Conservation (phyloP, 1,140 invertebrate species). For the Watersipora subatra region DNA sequence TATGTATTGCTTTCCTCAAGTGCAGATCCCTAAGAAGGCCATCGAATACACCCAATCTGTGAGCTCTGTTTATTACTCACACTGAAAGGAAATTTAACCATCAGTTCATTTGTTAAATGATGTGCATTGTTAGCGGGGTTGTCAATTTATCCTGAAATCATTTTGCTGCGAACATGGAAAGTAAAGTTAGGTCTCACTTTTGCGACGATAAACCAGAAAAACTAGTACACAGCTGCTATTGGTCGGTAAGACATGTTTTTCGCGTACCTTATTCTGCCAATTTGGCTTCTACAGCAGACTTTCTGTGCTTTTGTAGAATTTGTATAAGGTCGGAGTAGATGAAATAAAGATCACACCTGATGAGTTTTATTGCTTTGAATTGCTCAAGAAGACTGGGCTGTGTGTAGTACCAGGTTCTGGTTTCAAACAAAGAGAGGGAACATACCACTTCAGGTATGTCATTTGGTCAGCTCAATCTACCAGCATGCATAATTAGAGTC, state of each 20-base stretch:
- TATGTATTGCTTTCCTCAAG: slow-evolving; percentile 84
- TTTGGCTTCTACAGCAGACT: not conserved
- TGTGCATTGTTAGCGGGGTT: not conserved
- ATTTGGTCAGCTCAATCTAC: too few relatives aligned
- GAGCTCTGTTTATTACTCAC: too few relatives aligned
- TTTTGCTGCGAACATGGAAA: not conserved
- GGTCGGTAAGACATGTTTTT: not conserved
- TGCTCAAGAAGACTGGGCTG: slow-evolving; percentile 79
- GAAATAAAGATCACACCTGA: slow-evolving; percentile 67
- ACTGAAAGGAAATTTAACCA: too few relatives aligned
- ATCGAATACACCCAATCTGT: slow-evolving; percentile 41
- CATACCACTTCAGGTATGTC: slow-evolving; percentile 85
- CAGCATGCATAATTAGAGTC: too few relatives aligned
- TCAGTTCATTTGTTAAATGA: not conserved
- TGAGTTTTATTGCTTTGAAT: slow-evolving; percentile 80
- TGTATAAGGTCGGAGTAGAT: slow-evolving; percentile 19
- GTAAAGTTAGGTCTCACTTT: not conserved
- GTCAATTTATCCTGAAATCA: too few relatives aligned
- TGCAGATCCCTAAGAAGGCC: slow-evolving; percentile 40
- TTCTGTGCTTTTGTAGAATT: slow-evolving; percentile 3
- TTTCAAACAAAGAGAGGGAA: slow-evolving; percentile 83
- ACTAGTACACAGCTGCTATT: not conserved
- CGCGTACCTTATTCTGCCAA: not conserved
- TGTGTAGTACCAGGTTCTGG: slow-evolving; percentile 83
- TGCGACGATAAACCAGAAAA: not conserved